These are phyloP conservation scores for Dryomyza anilis DNA, from an alignment of 2,888 invertebrate genomes.

Conservation along the genomic window DNA sequence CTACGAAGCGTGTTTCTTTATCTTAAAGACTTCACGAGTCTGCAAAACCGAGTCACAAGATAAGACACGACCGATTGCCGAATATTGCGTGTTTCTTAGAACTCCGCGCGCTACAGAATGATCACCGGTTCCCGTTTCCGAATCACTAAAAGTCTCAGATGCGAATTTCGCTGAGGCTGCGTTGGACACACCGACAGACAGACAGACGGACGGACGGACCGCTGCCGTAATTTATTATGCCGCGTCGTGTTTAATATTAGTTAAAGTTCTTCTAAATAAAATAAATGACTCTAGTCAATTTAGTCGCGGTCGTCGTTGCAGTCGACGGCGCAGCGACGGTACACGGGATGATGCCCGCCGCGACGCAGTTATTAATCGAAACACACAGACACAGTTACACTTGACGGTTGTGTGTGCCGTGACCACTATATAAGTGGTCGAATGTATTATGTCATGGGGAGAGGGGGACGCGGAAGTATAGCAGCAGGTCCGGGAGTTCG, in stretches of 20 bases:
- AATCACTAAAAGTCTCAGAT: slow-evolving; percentile 25
- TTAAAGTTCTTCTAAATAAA: slow-evolving; percentile 39
- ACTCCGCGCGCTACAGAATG: slow-evolving; percentile 41
- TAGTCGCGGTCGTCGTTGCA: slow-evolving; percentile 25
- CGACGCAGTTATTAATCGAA: too few species aligned
- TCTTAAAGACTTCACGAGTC: slow-evolving; percentile 11
- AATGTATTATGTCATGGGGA: too few species aligned
- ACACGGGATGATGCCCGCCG: slow-evolving; percentile 3
- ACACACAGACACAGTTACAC: too few species aligned
- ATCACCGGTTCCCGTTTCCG: slow-evolving; percentile 37
- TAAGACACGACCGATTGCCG: slow-evolving; percentile 18
- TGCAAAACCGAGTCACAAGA: neutral
- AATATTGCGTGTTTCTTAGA: slow-evolving; percentile 41
- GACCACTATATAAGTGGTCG: too few species aligned
- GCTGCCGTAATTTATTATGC: slow-evolving; percentile 35
- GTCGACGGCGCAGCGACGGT: neutral
- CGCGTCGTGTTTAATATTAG: slow-evolving; percentile 35
- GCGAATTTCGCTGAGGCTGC: slow-evolving; percentile 1
- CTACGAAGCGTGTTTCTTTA: neutral
- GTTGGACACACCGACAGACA: slow-evolving; percentile 6
- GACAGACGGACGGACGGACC: too few species aligned
- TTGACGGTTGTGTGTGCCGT: too few species aligned
- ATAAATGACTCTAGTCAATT: slow-evolving; percentile 30
- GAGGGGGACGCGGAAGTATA: too few species aligned
- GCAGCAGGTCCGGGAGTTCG: too few species aligned